phyloP scores from a whole-genome alignment of 2,113 vertebrate genomes.

The Chaetodon auriga region DNA sequence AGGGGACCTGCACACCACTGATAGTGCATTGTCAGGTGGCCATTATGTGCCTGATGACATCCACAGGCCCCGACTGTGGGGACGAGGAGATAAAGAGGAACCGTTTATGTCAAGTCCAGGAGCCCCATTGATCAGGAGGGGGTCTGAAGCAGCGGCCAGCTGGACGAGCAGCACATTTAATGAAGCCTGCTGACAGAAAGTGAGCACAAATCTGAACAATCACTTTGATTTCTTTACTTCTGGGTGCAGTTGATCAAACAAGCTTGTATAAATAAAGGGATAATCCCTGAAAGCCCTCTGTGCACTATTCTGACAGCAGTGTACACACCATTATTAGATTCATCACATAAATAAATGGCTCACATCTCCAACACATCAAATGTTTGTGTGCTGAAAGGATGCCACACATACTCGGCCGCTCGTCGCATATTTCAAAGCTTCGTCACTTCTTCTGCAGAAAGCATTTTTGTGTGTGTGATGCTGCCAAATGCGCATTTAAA shows the following conservation, averaged over 20 bases:
- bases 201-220: not conserved
- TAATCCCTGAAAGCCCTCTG: not conserved
- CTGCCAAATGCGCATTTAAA: not conserved
- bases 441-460: constrained; percentile 9
- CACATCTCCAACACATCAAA: constrained; percentile 10
- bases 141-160: not conserved
- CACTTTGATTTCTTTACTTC: not conserved
- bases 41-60: constrained; percentile 66
- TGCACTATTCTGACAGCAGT: not conserved
- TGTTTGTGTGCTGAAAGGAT: constrained; percentile 35
- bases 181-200: not conserved
- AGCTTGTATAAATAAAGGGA: constrained; percentile 12
- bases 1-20: constrained; percentile 60
- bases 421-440: constrained; percentile 19
- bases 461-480: not conserved
- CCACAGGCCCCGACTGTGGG: constrained; percentile 34
- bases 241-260: not conserved
- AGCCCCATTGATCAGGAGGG: constrained; percentile 11
- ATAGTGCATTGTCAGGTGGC: constrained; percentile 64
- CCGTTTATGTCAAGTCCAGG: constrained; percentile 12
- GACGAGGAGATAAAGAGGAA: constrained; percentile 36
- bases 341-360: constrained; percentile 15
- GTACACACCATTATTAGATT: not conserved
- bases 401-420: constrained; percentile 23
- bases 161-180: not conserved